A percentile compares a stretch with the other conserved stretches of the same genome.
Evolutionary conservation across 2,888 invertebrate species (phyloP).

Genomic region (Drosophila mettleri): DNA sequence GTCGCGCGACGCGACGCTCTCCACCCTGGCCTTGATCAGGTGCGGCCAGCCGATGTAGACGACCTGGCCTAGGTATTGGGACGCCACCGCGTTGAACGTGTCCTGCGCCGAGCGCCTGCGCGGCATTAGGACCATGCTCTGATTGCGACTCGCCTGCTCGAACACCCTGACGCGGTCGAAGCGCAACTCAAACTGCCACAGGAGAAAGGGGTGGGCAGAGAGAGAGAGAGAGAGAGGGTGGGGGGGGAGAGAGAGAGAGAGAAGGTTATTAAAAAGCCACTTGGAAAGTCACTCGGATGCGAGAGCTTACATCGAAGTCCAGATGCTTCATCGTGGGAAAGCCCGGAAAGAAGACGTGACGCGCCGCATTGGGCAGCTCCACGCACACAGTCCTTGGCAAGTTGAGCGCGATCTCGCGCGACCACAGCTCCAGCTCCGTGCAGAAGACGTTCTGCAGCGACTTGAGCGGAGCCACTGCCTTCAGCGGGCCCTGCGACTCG

Average conservation of each 20-base stretch:
- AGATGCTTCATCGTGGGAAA: conserved; percentile 97
- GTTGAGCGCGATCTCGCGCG: conserved; percentile 68
- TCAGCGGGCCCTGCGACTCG: conserved; percentile 86
- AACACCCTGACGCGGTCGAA: conserved; percentile 94
- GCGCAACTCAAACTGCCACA: conserved; percentile 87
- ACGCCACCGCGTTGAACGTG: conserved; percentile 86
- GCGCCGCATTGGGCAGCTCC: conserved; percentile 70
- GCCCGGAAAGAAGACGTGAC: conserved; percentile 89
- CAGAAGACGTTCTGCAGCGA: conserved; percentile 83
- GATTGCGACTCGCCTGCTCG: conserved; percentile 91
- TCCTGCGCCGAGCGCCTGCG: conserved; percentile 73
- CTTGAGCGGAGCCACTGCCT: conserved; percentile 88
- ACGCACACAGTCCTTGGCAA: conserved; percentile 63
- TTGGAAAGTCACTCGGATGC: background rate
- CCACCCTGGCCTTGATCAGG: conserved; percentile 92
- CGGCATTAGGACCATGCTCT: conserved; percentile 93
- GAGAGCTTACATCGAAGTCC: conserved; percentile 88
- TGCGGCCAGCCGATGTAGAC: conserved; percentile 97
- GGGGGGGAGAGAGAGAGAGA: background rate
- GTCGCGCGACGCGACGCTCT: conserved; percentile 72
- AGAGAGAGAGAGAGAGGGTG: background rate
- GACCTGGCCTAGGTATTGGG: conserved; percentile 89
- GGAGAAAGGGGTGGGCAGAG: no score
- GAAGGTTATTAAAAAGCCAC: background rate
- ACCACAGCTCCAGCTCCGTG: conserved; percentile 74